Conservation (phyloP, 2,888 invertebrate genomes). For the Onthophagus sagittarius region DNA sequence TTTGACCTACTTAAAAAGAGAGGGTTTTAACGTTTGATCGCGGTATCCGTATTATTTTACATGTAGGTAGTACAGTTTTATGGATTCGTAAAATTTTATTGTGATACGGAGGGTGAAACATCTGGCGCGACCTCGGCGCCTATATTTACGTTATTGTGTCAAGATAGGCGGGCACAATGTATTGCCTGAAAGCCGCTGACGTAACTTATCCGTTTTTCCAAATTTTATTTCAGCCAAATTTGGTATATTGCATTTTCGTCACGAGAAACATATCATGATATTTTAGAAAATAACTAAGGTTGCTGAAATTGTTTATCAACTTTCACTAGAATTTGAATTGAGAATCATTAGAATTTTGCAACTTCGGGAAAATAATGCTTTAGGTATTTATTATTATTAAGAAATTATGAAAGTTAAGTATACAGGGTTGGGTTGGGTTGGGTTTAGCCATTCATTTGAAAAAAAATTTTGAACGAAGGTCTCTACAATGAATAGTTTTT, state of each 20-base stretch:
- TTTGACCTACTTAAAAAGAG: background rate
- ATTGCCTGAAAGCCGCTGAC: background rate
- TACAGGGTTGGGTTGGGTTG: too few relatives aligned
- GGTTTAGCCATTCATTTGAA: too few relatives aligned
- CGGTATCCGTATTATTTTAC: background rate
- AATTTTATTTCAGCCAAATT: background rate
- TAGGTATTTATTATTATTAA: too few relatives aligned
- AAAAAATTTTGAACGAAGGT: too few relatives aligned
- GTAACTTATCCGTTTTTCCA: background rate
- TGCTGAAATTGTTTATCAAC: too few relatives aligned
- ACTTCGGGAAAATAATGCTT: too few relatives aligned
- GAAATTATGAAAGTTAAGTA: too few relatives aligned
- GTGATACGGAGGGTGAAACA: slow-evolving; percentile 6
- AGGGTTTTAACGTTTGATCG: background rate
- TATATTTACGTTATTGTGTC: slow-evolving; percentile 7
- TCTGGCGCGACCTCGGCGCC: slow-evolving; percentile 4
- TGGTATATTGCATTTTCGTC: background rate
- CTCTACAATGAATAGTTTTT: too few relatives aligned
- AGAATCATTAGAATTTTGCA: too few relatives aligned
- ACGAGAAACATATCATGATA: background rate
- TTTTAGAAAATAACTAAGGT: background rate
- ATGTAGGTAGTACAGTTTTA: slow-evolving; percentile 6
- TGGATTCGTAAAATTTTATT: slow-evolving; percentile 11
- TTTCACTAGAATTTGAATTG: too few relatives aligned
- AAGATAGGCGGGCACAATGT: background rate